phyloP scores from a whole-genome alignment of 2,113 vertebrate species.

The Reinhardtius hippoglossoides region DNA sequence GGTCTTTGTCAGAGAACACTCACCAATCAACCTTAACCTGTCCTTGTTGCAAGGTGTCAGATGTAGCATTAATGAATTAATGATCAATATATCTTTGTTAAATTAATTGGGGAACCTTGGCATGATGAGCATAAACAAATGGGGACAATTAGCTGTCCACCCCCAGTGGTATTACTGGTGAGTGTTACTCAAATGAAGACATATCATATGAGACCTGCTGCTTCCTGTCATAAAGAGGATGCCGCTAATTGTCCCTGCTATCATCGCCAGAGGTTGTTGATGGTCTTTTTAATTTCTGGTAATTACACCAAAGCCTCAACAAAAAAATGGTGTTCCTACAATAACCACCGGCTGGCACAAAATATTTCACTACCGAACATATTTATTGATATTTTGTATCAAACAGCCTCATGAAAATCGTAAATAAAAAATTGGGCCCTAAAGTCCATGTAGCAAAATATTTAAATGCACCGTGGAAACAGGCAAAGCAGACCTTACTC shows the following conservation, averaged over 20 bases:
- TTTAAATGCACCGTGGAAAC: neutral
- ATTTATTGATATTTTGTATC: neutral
- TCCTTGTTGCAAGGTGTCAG: slow-evolving; percentile 19
- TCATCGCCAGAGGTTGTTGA: neutral
- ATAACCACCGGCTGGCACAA: no score
- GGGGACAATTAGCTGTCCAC: slow-evolving; percentile 35
- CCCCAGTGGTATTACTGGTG: slow-evolving; percentile 3
- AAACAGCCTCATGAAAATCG: neutral
- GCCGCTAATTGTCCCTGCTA: slow-evolving; percentile 34
- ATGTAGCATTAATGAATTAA: slow-evolving; percentile 24
- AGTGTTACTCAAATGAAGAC: slow-evolving; percentile 17
- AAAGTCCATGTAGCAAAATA: no score
- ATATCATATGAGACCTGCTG: slow-evolving; percentile 15
- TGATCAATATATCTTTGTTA: slow-evolving; percentile 28
- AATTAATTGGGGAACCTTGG: slow-evolving; percentile 37
- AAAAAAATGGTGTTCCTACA: neutral
- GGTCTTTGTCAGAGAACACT: slow-evolving; percentile 2
- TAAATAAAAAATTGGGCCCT: no score
- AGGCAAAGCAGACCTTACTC: neutral
- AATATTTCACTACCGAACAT: no score
- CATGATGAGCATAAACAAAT: slow-evolving; percentile 52
- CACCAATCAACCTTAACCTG: slow-evolving; percentile 23
- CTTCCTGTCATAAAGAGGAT: slow-evolving; percentile 24
- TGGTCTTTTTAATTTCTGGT: neutral
- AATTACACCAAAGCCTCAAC: neutral